These are phyloP conservation scores for Coranthus polyacanthus DNA, from an alignment of 2,797 vertebrate genomes.

Conservation along the genomic window DNA sequence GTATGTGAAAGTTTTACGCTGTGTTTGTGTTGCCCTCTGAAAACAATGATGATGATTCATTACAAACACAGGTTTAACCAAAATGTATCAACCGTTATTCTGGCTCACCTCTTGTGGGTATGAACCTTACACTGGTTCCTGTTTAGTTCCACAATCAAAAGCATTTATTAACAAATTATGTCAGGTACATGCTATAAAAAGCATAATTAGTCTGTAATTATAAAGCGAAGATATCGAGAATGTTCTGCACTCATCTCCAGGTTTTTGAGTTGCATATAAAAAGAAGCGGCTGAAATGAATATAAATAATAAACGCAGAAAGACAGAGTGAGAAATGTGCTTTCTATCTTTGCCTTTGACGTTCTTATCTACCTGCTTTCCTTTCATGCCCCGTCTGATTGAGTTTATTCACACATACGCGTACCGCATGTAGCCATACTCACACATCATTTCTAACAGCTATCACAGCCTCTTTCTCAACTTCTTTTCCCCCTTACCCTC, in stretches of 20 bases:
- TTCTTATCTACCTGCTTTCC: not conserved
- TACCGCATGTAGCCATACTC: not conserved
- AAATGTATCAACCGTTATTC: no score
- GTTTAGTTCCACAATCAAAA: constrained; percentile 1
- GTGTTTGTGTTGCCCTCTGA: no score
- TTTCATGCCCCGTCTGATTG: not conserved
- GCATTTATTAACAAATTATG: not conserved
- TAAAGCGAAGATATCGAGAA: not conserved
- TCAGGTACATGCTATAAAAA: not conserved
- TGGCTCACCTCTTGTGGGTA: not conserved
- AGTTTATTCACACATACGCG: constrained; percentile 23
- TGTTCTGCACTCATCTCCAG: not conserved
- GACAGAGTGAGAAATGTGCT: not conserved
- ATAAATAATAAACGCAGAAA: constrained; percentile 30
- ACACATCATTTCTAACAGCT: constrained; percentile 16
- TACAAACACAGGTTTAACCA: no score
- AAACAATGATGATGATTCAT: no score
- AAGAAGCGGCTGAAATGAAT: constrained; percentile 7
- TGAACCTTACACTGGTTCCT: not conserved
- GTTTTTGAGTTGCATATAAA: constrained; percentile 3
- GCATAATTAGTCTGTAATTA: not conserved
- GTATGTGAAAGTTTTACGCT: no score
- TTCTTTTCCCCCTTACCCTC: constrained; percentile 9
- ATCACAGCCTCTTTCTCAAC: constrained; percentile 16
- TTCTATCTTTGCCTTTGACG: constrained; percentile 4